Conservation (phyloP, 2,797 vertebrate genomes). For the Tenualosa ilisha region DNA sequence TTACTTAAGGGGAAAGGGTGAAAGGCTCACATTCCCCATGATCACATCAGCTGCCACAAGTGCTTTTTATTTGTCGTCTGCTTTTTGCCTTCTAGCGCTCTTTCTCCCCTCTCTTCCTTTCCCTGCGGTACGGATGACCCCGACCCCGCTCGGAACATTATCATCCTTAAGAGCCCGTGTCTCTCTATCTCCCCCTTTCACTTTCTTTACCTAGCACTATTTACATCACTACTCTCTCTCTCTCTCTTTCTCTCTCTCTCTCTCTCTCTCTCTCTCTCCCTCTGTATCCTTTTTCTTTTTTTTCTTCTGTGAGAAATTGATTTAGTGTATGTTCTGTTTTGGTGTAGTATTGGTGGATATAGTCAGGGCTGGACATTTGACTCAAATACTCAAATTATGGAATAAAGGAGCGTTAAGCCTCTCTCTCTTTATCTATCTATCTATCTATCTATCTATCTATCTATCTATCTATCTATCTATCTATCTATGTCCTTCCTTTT, state of each 20-base stretch:
- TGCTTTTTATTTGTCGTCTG: neutral
- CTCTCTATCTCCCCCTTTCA: neutral
- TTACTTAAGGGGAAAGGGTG: neutral
- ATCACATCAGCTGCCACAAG: neutral
- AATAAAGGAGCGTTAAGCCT: neutral
- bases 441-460: neutral
- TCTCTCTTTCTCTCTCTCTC: neutral
- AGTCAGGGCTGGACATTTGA: no score
- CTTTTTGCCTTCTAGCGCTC: neutral
- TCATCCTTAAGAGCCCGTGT: neutral
- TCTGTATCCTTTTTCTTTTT: neutral
- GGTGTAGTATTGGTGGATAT: no score
- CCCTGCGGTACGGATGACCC: neutral
- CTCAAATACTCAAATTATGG: no score
- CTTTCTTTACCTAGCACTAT: neutral
- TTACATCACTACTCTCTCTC: no score
- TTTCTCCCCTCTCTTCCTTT: neutral
- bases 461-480: neutral
- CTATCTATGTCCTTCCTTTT: neutral
- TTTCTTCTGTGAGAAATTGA: neutral
- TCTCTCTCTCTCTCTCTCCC: neutral
- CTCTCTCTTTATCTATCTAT: conserved; percentile 1
- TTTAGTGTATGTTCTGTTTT: neutral
- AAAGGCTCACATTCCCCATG: neutral
- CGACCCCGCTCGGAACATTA: neutral